phyloP scores from a whole-genome alignment of 2,888 invertebrate species.

The Endotricha flammealis region DNA sequence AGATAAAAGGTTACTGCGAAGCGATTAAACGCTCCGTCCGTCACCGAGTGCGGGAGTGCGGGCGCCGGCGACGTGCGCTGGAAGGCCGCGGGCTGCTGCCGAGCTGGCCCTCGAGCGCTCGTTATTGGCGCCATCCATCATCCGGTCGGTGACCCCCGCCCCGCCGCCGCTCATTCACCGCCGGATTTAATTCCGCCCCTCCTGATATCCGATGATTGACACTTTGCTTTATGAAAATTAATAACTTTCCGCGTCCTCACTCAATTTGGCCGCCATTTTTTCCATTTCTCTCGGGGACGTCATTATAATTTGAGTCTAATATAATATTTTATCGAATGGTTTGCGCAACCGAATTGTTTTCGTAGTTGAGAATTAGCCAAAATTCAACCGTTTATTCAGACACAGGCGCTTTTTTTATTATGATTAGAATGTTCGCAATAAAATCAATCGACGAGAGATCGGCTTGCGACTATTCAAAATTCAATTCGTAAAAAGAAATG shows the following conservation, averaged over 20 bases:
- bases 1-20: not conserved
- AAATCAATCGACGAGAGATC: too few species aligned
- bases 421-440: too few species aligned
- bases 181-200: conserved; percentile 18
- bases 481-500: too few species aligned
- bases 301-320: not conserved
- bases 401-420: too few species aligned
- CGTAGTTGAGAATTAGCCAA: too few species aligned
- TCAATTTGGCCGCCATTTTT: too few species aligned
- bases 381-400: too few species aligned
- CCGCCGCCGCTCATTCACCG: conserved; percentile 20
- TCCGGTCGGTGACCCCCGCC: conserved; percentile 26
- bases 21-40: not conserved
- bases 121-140: conserved; percentile 68
- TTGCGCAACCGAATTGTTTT: too few species aligned
- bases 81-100: conserved; percentile 23
- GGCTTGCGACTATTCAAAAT: too few species aligned
- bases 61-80: conserved; percentile 1
- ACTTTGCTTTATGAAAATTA: conserved; percentile 14
- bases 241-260: conserved; percentile 7
- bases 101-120: conserved; percentile 34
- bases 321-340: not conserved
- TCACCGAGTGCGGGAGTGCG: not conserved
- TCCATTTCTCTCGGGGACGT: not conserved
- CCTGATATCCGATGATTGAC: conserved; percentile 23